Conservation (phyloP, 2,797 vertebrate genomes). For the Simalia tracyae region DNA sequence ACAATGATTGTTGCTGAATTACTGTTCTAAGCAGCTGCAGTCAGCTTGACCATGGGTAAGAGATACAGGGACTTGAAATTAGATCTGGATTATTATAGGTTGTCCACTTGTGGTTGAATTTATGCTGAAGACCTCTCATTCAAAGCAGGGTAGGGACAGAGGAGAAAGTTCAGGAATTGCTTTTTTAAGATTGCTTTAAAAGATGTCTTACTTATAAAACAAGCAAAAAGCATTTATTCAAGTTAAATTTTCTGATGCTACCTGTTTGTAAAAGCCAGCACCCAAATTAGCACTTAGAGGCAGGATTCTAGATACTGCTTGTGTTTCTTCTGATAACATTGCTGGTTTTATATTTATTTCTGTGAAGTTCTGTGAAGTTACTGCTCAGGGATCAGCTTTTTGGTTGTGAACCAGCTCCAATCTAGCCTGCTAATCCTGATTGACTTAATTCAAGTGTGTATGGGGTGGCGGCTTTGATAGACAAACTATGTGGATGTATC, state of each 20-base stretch:
- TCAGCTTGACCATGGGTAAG: not conserved
- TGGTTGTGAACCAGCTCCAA: not conserved
- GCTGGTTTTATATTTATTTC: not conserved
- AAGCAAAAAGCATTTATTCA: not conserved
- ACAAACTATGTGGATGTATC: not conserved
- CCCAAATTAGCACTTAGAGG: not conserved
- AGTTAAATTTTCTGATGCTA: not conserved
- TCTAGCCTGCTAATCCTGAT: not conserved
- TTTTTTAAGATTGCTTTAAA: not conserved
- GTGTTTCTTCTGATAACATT: not conserved
- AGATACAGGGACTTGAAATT: not conserved
- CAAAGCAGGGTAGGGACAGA: not conserved
- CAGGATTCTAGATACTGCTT: not conserved
- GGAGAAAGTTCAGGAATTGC: not conserved
- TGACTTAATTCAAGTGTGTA: not conserved
- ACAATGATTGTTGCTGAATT: not conserved
- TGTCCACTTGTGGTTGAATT: not conserved
- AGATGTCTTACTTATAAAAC: not conserved
- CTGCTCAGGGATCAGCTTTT: not conserved
- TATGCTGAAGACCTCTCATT: not conserved
- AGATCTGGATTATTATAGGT: not conserved
- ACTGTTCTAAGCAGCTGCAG: not conserved
- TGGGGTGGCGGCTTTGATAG: not conserved
- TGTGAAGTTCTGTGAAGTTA: not conserved
- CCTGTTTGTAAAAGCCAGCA: not conserved